phyloP scores from a whole-genome alignment of 2,113 vertebrate species.

The Burhinus bistriatus region DNA sequence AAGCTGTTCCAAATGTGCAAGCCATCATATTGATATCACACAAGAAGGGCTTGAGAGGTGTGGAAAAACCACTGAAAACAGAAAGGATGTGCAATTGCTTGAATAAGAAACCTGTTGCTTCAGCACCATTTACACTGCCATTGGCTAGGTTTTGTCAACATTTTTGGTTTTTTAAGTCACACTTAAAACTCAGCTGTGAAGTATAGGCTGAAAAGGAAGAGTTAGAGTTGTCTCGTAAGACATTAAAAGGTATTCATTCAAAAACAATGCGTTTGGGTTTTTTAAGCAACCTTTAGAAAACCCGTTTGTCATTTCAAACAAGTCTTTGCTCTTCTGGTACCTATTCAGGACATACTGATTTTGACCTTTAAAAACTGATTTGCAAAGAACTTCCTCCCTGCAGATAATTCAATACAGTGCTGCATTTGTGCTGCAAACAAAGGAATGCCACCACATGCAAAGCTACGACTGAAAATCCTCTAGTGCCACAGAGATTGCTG shows the following conservation, averaged over 20 bases:
- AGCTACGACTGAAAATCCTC: neutral
- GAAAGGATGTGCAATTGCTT: too few species aligned
- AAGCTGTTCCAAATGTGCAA: too few species aligned
- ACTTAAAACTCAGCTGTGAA: neutral
- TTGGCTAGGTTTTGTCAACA: neutral
- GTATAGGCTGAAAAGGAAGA: neutral
- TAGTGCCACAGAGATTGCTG: too few species aligned
- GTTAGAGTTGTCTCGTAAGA: neutral
- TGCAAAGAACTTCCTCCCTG: neutral
- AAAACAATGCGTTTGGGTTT: neutral
- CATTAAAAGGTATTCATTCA: accelerated
- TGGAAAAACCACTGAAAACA: neutral
- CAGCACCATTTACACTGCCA: neutral
- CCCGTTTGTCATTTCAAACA: neutral
- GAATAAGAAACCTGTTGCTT: neutral
- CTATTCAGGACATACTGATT: accelerated
- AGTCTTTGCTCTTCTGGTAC: neutral
- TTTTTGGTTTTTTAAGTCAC: too few species aligned
- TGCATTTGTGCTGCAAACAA: neutral
- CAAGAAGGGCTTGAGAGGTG: neutral
- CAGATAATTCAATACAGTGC: too few species aligned
- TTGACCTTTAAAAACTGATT: accelerated
- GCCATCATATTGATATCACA: neutral
- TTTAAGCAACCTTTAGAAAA: neutral
- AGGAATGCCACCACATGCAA: neutral